Base-by-base conservation (phyloP, 2,797 vertebrate genomes). In the Myripristis jacobus region DNA sequence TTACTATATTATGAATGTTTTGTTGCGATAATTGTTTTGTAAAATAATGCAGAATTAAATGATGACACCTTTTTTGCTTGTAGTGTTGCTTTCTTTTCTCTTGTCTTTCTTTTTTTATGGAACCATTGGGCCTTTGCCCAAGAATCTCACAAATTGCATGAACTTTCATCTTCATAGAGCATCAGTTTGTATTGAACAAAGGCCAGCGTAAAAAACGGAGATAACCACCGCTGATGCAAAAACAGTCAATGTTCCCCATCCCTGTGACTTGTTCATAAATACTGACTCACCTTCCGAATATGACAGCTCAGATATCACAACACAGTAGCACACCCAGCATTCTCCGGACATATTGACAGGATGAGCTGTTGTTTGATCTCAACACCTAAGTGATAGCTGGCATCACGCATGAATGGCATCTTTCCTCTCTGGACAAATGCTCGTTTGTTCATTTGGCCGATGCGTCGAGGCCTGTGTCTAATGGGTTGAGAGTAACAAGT, bases 401-500 rank as follows among this genome's bases (percentile, higher is more conserved):
- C 86, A 67, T 91, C 91, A 91, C 85, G 86, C 81, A 71, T 86
- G 86, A 84, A 57, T 44, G 41, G 56, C 73, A 2, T 7, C 83
- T 73, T 89, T 84, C 84, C 84, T 82, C 46, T 82, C 72, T 80
- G 83, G 70, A 75, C 92, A 87, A 91, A 89, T 36, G 82, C 41
- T 73, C 50, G 50, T 55, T 84, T 57, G 77, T 85, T 68, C 82
- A 82, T 78, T 81, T 60, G 70, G 71, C 62, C 75, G 38, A 70
- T 46, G 73, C 38, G 69, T 77, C 24, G 27, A 60, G 73, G 53
- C 16, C 56, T 12, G 61, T 72, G 88, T 80, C 84, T 93, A 95
- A 95, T 94, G 93, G 89, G 77, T 88, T 75, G 92, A 88, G 72
- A 93, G 64, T 93, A 94, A 94, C 82, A 72, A 78, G 85, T 85